Evolutionary conservation across 37 sponge, comb jelly and placozoan species (phyloP).

Genomic region (Beroe forskalii): DNA sequence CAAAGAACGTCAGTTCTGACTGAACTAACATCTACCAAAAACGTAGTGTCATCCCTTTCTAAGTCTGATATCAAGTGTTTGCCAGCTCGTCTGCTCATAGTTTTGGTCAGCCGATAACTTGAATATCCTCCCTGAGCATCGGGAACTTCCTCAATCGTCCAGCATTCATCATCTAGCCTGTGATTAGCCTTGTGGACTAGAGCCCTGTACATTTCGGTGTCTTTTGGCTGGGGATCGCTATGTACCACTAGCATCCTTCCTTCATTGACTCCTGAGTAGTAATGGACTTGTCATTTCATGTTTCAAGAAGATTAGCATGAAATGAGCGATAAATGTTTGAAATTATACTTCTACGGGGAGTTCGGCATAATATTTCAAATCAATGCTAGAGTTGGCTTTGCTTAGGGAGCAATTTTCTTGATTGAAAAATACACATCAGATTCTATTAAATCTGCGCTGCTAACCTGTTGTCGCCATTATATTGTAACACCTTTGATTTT

Average conservation of each 20-base stretch:
- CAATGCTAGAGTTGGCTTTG: too few species aligned
- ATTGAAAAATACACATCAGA: too few species aligned
- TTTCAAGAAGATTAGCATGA: too few species aligned
- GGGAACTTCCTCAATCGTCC: neutral
- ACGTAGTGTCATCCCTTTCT: neutral
- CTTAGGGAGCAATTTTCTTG: too few species aligned
- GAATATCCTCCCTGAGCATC: neutral
- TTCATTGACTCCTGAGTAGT: neutral
- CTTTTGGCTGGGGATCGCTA: too few species aligned
- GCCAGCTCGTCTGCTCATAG: neutral
- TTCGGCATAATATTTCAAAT: too few species aligned
- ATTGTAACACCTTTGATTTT: neutral
- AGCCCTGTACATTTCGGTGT: neutral
- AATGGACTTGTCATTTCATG: too few species aligned
- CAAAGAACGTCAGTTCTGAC: neutral
- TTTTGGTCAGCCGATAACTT: neutral
- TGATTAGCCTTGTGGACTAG: neutral
- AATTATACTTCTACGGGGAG: too few species aligned
- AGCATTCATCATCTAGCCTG: neutral
- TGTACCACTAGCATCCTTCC: constrained; percentile 5
- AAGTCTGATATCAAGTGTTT: neutral
- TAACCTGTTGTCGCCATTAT: neutral
- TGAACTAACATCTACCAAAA: neutral
- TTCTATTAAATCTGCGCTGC: too few species aligned
- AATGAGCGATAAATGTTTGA: too few species aligned